Base-by-base conservation (phyloP, 1,140 invertebrate genomes). In the Arctopsyche grandis region DNA sequence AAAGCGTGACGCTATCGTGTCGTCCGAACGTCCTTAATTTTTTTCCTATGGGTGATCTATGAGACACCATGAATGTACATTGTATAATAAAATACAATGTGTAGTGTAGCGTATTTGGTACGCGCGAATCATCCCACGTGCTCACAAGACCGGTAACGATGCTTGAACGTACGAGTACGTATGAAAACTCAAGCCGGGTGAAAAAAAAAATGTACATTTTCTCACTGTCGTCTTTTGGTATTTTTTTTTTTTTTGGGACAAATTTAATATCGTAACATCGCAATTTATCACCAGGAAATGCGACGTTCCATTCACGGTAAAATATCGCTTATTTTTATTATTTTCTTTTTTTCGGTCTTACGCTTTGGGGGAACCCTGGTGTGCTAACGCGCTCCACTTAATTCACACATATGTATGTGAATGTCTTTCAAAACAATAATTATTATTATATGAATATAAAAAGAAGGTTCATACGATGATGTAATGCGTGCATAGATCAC, bases 211-310 rank as follows among this genome's bases (percentile, higher is more conserved):
- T 38, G 29, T 38, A 38, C 7, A 38, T 38, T 38, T 38, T 38
- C 29, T 38, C 29, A 38, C 29, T 38, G 29, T 38, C 29, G 29
- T 7, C 29, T 38, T n/a, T 38, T 38, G 7, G 29, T 38, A 38
- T 38, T 38, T 38, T 38, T 38, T 38, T n/a, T 38, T 38, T 38
- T 38, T 52, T 52, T 14, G 48, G 3, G 63, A 66, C 63, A 66
- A 66, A 66, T 66, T 66, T 66, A 66, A 66, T 66, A 66, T 66
- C 63, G 63, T 22, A 66, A 66, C 63, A 12, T 66, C 63, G 24
- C 63, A 66, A 66, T 66, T 66, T 66, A 66, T 66, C 63, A 66
- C 24, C 63, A 21, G 63, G 5, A 24, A 24, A 66, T 52, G 63
- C 63, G 63, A 66, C 63, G 24, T 66, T 66, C 63, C 63, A 66